phyloP scores from a whole-genome alignment of 2,797 vertebrate genomes.

The Novumbra hubbsi region DNA sequence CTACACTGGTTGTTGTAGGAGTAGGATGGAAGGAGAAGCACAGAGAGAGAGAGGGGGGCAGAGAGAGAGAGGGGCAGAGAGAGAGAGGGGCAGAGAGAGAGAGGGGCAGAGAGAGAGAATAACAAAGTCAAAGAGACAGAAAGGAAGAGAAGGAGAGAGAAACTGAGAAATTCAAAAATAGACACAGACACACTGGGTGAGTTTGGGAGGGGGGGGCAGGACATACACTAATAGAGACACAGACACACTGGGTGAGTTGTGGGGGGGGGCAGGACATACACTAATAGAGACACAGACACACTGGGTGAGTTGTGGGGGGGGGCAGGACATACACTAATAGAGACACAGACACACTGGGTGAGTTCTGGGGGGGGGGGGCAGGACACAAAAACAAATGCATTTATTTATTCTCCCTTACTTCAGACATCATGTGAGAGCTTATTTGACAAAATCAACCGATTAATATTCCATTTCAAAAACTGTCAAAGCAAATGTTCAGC shows the following conservation, averaged over 20 bases:
- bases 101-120: neutral
- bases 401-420: neutral
- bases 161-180: neutral
- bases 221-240: neutral
- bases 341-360: neutral
- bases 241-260: neutral
- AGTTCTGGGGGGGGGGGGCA: neutral
- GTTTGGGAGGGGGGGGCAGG: neutral
- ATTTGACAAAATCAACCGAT: neutral
- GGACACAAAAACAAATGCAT: neutral
- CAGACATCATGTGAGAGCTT: neutral
- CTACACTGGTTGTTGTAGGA: slow-evolving; percentile 7
- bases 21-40: slow-evolving; percentile 36
- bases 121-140: slow-evolving; percentile 7
- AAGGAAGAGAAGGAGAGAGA: neutral
- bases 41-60: slow-evolving; percentile 15
- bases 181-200: too few relatives aligned
- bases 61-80: slow-evolving; percentile 14
- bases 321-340: neutral
- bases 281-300: neutral
- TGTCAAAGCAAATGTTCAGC: neutral
- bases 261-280: neutral
- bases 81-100: slow-evolving; percentile 10
- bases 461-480: neutral
- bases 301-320: neutral